Conservation (phyloP, 2,797 vertebrate genomes). For the Psittacula echo region DNA sequence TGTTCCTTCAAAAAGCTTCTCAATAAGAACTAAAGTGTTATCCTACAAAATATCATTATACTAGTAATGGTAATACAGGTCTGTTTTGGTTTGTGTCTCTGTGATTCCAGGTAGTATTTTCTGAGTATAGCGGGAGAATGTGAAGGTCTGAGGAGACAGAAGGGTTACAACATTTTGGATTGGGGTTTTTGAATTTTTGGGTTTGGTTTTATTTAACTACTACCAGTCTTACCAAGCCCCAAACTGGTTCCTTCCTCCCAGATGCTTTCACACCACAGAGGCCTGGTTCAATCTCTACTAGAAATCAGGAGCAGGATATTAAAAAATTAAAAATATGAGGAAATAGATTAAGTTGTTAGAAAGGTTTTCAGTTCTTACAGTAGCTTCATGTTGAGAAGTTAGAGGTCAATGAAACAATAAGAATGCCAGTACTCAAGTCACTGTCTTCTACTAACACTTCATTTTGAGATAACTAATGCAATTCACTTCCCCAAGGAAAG, state of each 20-base stretch:
- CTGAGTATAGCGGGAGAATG: not conserved
- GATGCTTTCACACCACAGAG: not conserved
- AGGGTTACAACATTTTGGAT: not conserved
- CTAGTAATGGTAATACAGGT: not conserved
- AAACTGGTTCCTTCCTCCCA: not conserved
- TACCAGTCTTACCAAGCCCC: not conserved
- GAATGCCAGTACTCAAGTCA: rapidly evolving
- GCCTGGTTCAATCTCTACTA: not conserved
- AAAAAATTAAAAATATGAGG: not conserved
- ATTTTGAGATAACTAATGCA: not conserved
- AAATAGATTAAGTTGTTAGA: not conserved
- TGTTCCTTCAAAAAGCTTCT: not conserved
- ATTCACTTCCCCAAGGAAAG: not conserved
- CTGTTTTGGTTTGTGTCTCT: not conserved
- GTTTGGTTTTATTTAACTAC: not conserved
- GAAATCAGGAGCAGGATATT: not conserved
- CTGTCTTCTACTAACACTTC: not conserved
- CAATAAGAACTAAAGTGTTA: not conserved
- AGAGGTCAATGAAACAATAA: not conserved
- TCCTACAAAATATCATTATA: not conserved
- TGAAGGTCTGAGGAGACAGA: not conserved
- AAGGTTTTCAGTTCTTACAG: not conserved
- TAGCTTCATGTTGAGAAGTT: not conserved
- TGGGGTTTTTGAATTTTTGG: not conserved
- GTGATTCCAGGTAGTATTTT: not conserved